Evolutionary conservation across 2,888 invertebrate species (phyloP).

Genomic region (Cremastinae sp.): DNA sequence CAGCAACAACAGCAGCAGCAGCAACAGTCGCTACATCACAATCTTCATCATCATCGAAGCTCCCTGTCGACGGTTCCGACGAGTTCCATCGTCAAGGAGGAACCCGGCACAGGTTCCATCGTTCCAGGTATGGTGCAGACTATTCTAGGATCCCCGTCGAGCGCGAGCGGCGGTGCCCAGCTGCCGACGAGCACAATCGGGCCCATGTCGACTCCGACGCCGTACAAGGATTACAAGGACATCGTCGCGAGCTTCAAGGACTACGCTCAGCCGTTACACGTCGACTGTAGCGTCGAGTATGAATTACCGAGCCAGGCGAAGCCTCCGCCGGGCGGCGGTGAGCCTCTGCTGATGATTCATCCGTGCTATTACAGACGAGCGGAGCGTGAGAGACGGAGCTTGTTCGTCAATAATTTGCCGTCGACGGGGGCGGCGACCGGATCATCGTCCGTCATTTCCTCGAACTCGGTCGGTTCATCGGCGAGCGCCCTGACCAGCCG

Average conservation of each 20-base stretch:
- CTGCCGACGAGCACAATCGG: slow-evolving; percentile 55
- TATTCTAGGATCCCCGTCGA: slow-evolving; percentile 60
- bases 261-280: slow-evolving; percentile 92
- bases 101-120: slow-evolving; percentile 38
- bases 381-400: slow-evolving; percentile 90
- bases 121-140: slow-evolving; percentile 62
- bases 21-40: slow-evolving; percentile 71
- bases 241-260: slow-evolving; percentile 83
- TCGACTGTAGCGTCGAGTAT: slow-evolving; percentile 95
- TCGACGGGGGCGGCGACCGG: slow-evolving; percentile 80
- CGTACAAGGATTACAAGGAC: slow-evolving; percentile 65
- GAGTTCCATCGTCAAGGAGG: slow-evolving; percentile 48
- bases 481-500: slow-evolving; percentile 18
- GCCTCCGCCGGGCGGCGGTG: slow-evolving; percentile 89
- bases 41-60: slow-evolving; percentile 48
- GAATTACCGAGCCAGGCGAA: slow-evolving; percentile 94
- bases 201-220: slow-evolving; percentile 42
- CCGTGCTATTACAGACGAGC: slow-evolving; percentile 94
- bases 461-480: slow-evolving; percentile 62
- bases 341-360: slow-evolving; percentile 94
- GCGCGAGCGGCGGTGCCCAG: slow-evolving; percentile 49
- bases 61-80: slow-evolving; percentile 32
- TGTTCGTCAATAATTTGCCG: slow-evolving; percentile 92
- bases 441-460: slow-evolving; percentile 68
- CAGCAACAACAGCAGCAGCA: slow-evolving; percentile 80